Conservation (phyloP, 2,113 vertebrate genomes). For the Hemibagrus wyckioides region DNA sequence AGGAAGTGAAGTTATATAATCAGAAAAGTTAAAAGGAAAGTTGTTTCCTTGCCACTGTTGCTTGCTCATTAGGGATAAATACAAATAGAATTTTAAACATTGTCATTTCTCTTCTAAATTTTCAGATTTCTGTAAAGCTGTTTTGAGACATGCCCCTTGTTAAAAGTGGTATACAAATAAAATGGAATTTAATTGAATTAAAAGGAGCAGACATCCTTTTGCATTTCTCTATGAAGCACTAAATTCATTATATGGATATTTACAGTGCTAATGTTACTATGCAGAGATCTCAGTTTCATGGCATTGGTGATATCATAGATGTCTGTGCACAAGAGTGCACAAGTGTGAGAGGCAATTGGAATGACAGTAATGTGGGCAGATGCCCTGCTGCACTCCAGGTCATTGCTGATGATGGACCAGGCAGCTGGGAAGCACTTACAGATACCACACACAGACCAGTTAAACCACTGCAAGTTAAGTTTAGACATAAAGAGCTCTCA, state of each 20-base stretch:
- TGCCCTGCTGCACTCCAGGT: not conserved
- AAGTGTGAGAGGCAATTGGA: not conserved
- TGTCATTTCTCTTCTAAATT: too few species aligned
- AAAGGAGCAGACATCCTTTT: not conserved
- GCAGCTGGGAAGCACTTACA: conserved; percentile 6
- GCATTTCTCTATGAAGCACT: not conserved
- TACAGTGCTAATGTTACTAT: not conserved
- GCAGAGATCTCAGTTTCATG: not conserved
- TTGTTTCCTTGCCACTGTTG: too few species aligned
- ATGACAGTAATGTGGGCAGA: conserved; percentile 8
- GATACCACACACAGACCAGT: conserved; percentile 17
- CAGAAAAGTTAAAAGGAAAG: not conserved
- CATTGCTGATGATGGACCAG: conserved; percentile 2
- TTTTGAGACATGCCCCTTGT: too few species aligned
- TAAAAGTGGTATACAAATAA: too few species aligned
- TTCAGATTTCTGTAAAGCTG: too few species aligned
- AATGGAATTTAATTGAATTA: too few species aligned
- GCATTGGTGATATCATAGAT: not conserved
- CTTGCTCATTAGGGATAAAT: too few species aligned
- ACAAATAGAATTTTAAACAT: too few species aligned
- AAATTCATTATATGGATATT: not conserved
- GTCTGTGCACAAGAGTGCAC: not conserved
- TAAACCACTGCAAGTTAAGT: not conserved
- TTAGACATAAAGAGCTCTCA: not conserved
- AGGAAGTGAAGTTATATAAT: conserved; percentile 28